Percentiles rank a stretch among this genome's conserved stretches.
Evolutionary conservation across 2,797 vertebrate genomes (phyloP).

Genomic region (Leptatherina wallacei): DNA sequence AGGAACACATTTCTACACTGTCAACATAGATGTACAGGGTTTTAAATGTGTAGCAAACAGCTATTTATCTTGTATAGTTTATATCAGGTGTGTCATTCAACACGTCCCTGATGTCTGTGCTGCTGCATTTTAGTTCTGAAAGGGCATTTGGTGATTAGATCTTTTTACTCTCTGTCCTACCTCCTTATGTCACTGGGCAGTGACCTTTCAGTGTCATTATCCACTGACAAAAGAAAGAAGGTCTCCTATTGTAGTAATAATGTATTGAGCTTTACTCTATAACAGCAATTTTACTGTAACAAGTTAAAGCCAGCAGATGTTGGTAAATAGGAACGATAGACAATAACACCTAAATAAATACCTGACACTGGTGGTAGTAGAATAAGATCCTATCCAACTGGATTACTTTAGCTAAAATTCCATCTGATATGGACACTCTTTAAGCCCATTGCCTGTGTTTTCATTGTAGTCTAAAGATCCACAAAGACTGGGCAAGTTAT

Average conservation of each 20-base stretch:
- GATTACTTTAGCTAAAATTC: background rate
- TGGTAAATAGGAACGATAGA: background rate
- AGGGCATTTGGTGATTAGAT: conserved; percentile 62
- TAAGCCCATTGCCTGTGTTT: no score
- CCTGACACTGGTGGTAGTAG: background rate
- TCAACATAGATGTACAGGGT: background rate
- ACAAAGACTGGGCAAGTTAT: background rate
- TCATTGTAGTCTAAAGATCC: background rate
- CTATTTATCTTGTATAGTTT: conserved; percentile 43
- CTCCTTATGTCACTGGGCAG: conserved; percentile 28
- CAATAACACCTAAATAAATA: background rate
- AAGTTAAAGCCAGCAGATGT: background rate
- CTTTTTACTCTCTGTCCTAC: conserved; percentile 29
- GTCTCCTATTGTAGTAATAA: background rate
- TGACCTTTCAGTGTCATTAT: conserved; percentile 65
- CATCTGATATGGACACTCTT: background rate
- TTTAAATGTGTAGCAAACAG: conserved; percentile 10
- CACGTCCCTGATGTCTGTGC: background rate
- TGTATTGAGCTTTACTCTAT: background rate
- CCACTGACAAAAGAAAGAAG: conserved; percentile 7
- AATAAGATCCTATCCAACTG: background rate
- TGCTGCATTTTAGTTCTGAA: conserved; percentile 47
- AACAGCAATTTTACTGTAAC: no score
- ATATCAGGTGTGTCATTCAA: conserved; percentile 23
- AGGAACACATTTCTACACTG: background rate